Evolutionary conservation across 2,113 vertebrate genomes (phyloP).

Genomic region (Aviceda subcristata): DNA sequence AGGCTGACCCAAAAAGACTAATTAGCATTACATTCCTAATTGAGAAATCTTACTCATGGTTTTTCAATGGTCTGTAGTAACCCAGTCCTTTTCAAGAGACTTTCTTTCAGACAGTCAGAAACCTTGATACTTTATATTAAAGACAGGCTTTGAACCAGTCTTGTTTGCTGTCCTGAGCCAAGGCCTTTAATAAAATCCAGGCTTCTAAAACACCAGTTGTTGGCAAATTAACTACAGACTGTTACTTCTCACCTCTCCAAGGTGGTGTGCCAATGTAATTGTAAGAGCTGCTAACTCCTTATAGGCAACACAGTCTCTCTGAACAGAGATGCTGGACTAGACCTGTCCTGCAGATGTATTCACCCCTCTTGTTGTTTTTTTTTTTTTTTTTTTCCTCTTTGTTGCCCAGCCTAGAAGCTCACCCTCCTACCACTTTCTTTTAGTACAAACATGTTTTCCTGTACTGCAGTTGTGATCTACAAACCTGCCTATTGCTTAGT

Average conservation of each 20-base stretch:
- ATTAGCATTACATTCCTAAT: conserved; percentile 41
- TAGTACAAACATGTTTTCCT: not conserved
- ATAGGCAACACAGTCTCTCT: not conserved
- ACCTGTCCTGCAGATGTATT: conserved; percentile 8
- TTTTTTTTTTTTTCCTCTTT: not conserved
- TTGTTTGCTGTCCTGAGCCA: conserved; percentile 39
- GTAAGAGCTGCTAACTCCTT: not conserved
- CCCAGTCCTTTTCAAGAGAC: not conserved
- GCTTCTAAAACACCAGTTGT: not conserved
- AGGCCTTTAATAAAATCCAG: conserved; percentile 37
- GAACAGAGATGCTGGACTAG: not conserved
- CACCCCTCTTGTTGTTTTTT: not conserved
- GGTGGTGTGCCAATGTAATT: not conserved
- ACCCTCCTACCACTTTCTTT: not conserved
- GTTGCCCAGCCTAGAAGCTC: not conserved
- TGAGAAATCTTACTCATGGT: conserved; percentile 48
- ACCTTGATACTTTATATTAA: conserved; percentile 6
- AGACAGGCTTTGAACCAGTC: conserved; percentile 41
- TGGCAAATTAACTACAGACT: conserved; percentile 29
- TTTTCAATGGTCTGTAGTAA: conserved; percentile 32
- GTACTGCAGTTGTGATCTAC: not conserved
- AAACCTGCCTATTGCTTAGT: not conserved
- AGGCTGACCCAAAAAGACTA: conserved; percentile 53
- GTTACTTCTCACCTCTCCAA: conserved; percentile 2
- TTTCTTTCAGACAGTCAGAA: conserved; percentile 33